These are phyloP conservation scores for Penaeus indicus DNA, from an alignment of 1,140 invertebrate genomes.

Conservation along the genomic window DNA sequence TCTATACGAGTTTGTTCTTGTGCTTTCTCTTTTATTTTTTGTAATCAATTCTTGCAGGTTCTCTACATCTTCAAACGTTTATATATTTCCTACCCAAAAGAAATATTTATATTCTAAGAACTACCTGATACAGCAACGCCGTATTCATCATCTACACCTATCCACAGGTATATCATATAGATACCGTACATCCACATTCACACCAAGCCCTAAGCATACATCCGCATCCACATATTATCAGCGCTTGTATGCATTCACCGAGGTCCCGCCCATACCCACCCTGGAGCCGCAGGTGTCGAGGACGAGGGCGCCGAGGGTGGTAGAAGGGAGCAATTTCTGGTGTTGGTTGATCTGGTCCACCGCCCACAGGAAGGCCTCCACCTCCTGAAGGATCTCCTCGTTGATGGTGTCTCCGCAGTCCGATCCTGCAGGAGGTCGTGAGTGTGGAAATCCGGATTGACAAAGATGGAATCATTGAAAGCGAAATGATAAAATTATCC, in stretches of 20 bases:
- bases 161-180: not conserved
- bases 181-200: not conserved
- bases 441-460: not conserved
- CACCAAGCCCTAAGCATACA: no score
- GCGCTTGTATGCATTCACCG: no score
- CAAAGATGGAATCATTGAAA: not conserved
- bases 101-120: no score
- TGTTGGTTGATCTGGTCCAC: slow-evolving; percentile 72
- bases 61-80: no score
- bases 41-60: no score
- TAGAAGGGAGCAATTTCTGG: slow-evolving; percentile 67
- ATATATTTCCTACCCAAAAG: no score
- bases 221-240: no score
- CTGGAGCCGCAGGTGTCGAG: slow-evolving; percentile 69
- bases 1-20: no score
- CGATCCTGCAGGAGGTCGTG: slow-evolving; percentile 43
- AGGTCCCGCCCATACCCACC: slow-evolving; percentile 42
- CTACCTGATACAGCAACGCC: no score
- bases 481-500: no score
- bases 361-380: slow-evolving; percentile 73
- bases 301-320: slow-evolving; percentile 68
- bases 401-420: slow-evolving; percentile 62
- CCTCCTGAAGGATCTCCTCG: slow-evolving; percentile 69
- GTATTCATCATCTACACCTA: no score
- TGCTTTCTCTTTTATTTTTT: no score